Evolutionary conservation across 2,888 invertebrate species (phyloP), one percentile per base, ranked within the genome.

Genomic region (Pyrgus malvae): DNA sequence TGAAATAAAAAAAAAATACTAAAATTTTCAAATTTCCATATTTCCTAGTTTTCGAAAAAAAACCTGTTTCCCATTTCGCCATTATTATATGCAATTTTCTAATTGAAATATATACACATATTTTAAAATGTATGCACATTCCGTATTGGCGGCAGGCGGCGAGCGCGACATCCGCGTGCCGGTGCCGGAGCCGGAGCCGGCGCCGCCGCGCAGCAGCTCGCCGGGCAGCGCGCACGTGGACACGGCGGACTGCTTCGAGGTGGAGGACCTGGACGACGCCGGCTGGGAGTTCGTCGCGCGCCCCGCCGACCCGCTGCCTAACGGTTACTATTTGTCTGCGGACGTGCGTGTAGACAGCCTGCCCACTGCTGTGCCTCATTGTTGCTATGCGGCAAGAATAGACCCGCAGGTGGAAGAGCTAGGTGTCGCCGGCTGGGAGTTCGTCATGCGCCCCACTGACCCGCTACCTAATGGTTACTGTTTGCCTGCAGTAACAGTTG

Each of bases 331-430:
- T 21, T 21, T 21, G n/a, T n/a, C n/a, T n/a, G n/a, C n/a, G n/a
- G n/a, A n/a, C n/a, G n/a, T n/a, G n/a, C n/a, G n/a, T n/a, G n/a
- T n/a, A n/a, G n/a, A n/a, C n/a, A n/a, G n/a, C n/a, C n/a, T n/a
- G n/a, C n/a, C n/a, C n/a, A n/a, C n/a, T n/a, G n/a, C n/a, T n/a
- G n/a, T n/a, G n/a, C n/a, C n/a, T n/a, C n/a, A n/a, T n/a, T n/a
- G n/a, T n/a, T n/a, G n/a, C n/a, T n/a, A n/a, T n/a, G n/a, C n/a
- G n/a, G n/a, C n/a, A n/a, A n/a, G n/a, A n/a, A n/a, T n/a, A n/a
- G n/a, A n/a, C n/a, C n/a, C n/a, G n/a, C n/a, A 91, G 80, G 79
- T 90, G 21, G 90, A 90, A 70, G 91, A 90, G 76, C 69, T 90
- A 27, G 90, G 86, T 68, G 90, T 90, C 69, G 69, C 82, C 29